Conservation (phyloP, 92 coral and sea anemone species). For the Metridium senile region DNA sequence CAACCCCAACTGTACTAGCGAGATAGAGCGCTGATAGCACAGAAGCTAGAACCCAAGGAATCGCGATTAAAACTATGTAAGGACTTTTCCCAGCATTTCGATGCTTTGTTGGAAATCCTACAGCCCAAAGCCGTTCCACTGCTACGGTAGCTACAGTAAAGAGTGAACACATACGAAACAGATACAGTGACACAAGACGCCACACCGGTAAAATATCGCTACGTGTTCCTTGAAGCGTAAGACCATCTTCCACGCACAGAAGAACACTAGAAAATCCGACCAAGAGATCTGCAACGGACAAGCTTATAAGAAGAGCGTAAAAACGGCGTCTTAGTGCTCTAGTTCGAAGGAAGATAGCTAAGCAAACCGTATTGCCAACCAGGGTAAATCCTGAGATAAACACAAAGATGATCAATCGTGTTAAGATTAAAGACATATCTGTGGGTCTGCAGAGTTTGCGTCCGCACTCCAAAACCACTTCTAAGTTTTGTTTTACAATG, state of each 20-base stretch:
- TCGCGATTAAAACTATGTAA: conserved; percentile 4
- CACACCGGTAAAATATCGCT: conserved; percentile 4
- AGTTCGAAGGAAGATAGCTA: conserved; percentile 19
- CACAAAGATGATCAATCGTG: conserved; percentile 13
- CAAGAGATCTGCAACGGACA: conserved; percentile 20
- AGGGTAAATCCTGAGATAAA: conserved; percentile 6
- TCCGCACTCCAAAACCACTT: too few relatives aligned
- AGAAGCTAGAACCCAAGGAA: conserved; percentile 17
- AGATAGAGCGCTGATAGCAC: neutral
- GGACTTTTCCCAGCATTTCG: conserved; percentile 17
- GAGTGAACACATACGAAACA: conserved; percentile 24
- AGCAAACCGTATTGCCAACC: conserved; percentile 18
- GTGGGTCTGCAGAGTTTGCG: too few relatives aligned
- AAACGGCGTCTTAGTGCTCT: conserved; percentile 14
- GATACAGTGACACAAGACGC: conserved; percentile 19
- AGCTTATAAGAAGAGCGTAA: conserved; percentile 24
- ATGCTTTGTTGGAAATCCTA: conserved; percentile 29
- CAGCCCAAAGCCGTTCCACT: conserved; percentile 33
- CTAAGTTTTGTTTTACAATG: too few relatives aligned
- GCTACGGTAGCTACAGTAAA: conserved; percentile 25
- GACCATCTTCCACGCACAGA: conserved; percentile 24
- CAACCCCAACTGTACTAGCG: neutral
- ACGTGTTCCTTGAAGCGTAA: neutral
- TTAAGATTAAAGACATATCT: neutral
- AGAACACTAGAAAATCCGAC: conserved; percentile 11